Base-by-base conservation (phyloP, 2,797 vertebrate species). In the Selene dorsalis region DNA sequence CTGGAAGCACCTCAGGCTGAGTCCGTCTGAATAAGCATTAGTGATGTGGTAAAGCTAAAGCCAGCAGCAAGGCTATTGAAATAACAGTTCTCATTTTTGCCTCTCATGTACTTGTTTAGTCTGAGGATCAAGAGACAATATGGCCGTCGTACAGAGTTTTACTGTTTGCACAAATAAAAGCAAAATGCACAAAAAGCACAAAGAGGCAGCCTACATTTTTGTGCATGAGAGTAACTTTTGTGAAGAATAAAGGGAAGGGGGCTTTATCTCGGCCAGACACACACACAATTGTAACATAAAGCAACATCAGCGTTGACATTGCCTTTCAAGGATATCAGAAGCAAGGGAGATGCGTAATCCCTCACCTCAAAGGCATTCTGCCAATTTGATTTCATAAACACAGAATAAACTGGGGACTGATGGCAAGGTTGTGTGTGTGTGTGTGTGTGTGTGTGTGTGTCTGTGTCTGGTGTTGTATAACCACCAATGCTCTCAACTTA, bases 351-450 rank as follows among this genome's bases (percentile, higher is more conserved):
- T 10, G 41, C 50, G 16, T 69, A 59, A 79, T 68, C 66, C 63
- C 18, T 52, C 53, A 65, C 24, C 68, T 69, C 63, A 56, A 39
- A 75, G 78, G 28, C 50, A 45, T 30, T 0, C 67, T n/a, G 57
- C 28, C 50, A 53, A 22, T 71, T 65, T 80, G 71, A 62, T 80
- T 84, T 60, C 50, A 73, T 73, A 35, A 84, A 69, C 57, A 45
- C 61, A 62, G 22, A 69, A 43, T 65, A 32, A 73, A 57, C 57
- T 12, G 24, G 73, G 62, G 68, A 70, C 71, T 55, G 32, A 48
- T 26, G 52, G 39, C 73, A 56, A 75, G 79, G 73, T 63, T 73
- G 56, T 38, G 43, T 45, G 16, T 17, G 41, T 43, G 43, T 43
- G 41, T 20, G 45, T 18, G 45, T 20, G 45, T 47, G 45, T 47